phyloP scores from a whole-genome alignment of 1,140 invertebrate species.

The Saccostrea echinata region DNA sequence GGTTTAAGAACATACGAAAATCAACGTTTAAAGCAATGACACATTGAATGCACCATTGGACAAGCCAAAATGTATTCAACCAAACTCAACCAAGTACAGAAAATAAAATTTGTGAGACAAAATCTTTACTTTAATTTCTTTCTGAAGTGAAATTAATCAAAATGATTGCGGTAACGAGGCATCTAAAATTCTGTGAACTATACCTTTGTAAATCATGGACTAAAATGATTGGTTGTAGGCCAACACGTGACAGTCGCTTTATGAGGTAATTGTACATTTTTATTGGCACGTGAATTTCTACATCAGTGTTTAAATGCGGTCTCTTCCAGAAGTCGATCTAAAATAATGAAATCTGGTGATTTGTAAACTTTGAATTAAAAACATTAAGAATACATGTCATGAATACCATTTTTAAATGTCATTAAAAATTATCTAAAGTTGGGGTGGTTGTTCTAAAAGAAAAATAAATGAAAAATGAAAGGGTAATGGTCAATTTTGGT shows the following conservation, averaged over 20 bases:
- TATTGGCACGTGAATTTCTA: too few species aligned
- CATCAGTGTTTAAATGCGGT: too few species aligned
- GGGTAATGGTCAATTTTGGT: too few species aligned
- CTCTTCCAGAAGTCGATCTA: too few species aligned
- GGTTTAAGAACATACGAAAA: not conserved
- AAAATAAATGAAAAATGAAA: not conserved
- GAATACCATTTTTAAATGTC: too few species aligned
- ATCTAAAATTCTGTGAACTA: not conserved
- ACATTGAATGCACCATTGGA: not conserved
- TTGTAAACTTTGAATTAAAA: too few species aligned
- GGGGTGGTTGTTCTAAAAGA: too few species aligned
- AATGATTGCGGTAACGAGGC: not conserved
- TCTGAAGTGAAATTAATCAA: not conserved
- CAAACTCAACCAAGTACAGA: too few species aligned
- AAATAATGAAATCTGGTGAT: too few species aligned
- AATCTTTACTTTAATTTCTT: not conserved
- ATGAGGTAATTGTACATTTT: too few species aligned
- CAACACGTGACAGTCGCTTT: not conserved
- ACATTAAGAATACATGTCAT: too few species aligned
- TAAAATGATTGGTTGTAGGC: not conserved
- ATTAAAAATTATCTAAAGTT: too few species aligned
- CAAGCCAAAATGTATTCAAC: not conserved
- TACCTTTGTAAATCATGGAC: constrained; percentile 1
- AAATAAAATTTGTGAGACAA: not conserved
- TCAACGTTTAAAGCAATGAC: not conserved